Base-by-base conservation (phyloP, 2,113 vertebrate species). In the Smithornis capensis region DNA sequence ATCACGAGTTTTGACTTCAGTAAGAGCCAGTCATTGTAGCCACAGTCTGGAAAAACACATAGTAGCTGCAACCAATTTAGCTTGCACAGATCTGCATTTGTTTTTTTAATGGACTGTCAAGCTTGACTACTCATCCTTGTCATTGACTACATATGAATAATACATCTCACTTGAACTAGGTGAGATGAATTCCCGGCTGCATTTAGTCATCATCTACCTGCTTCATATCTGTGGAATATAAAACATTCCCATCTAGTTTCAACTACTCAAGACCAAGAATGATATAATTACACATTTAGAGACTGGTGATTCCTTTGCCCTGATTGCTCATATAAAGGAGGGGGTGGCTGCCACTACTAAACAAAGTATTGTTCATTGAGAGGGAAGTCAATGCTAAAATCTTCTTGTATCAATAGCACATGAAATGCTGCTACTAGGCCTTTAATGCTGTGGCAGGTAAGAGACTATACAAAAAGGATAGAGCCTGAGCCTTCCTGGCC, bases 71-170 rank as follows among this genome's bases (percentile, higher is more conserved):
- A 68, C 52, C 74, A 92, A 70, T 92, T 82, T 55, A 94, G 45
- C 45, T 65, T 88, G 28, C 49, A 75, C 2, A 7, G 70, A 47
- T 86, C 67, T 76, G 47, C 7, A 1, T 83, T 96, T 95, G 68
- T 88, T 95, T 95, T 92, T 96, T 88, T 86, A 96, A 94, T 90
- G 90, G 87, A 70, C 75, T 96, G 85, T 95, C 83, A 80, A 60
- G 90, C 93, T 94, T 94, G 88, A 90, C 83, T 97, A 90, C 75
- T 95, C 94, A 86, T 86, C 90, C 85, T 86, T 96, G 88, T 96
- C 92, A 93, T 84, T 81, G 79, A 68, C 87, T 94, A 37, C n/a
- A 50, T 60, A 95, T 95, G 85, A 97, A 94, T 96, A 94, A 96
- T 83, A 52, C 88, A 95, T 93, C 68, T 71, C 3, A 4, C 60